Conservation (phyloP, 2,113 vertebrate species). For the Oreocharis arfaki region DNA sequence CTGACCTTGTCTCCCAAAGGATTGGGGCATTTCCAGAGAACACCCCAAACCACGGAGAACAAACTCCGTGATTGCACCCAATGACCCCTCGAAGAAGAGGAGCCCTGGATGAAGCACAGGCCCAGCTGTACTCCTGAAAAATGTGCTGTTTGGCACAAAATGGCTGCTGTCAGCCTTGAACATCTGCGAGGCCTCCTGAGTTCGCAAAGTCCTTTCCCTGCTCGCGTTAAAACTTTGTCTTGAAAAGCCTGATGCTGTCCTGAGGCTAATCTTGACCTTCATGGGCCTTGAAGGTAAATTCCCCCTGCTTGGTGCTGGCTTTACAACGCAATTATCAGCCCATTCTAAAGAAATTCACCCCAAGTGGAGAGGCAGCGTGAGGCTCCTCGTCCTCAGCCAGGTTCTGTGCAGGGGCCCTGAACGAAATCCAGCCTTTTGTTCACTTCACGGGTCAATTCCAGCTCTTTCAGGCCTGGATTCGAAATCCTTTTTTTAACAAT, state of each 20-base stretch:
- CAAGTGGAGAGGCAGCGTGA: neutral
- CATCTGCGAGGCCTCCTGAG: fast-evolving
- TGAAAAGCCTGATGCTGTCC: neutral
- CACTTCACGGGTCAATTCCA: neutral
- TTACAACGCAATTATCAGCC: neutral
- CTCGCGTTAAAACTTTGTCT: neutral
- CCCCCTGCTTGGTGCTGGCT: neutral
- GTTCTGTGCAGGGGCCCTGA: neutral
- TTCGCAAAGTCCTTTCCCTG: neutral
- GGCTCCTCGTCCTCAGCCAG: neutral
- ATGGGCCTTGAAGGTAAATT: neutral
- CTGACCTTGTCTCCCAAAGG: neutral
- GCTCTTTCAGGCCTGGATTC: neutral
- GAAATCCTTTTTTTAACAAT: neutral
- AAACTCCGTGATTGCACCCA: neutral
- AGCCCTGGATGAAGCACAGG: neutral
- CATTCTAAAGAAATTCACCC: neutral
- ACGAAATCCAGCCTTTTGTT: neutral
- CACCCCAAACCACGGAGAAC: neutral
- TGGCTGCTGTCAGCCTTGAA: neutral
- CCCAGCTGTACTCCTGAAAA: neutral
- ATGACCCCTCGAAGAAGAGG: neutral
- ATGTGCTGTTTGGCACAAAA: neutral
- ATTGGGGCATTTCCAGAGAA: neutral
- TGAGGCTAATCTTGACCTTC: neutral